Conservation (phyloP, 2,888 invertebrate species). For the Carabus problematicus region DNA sequence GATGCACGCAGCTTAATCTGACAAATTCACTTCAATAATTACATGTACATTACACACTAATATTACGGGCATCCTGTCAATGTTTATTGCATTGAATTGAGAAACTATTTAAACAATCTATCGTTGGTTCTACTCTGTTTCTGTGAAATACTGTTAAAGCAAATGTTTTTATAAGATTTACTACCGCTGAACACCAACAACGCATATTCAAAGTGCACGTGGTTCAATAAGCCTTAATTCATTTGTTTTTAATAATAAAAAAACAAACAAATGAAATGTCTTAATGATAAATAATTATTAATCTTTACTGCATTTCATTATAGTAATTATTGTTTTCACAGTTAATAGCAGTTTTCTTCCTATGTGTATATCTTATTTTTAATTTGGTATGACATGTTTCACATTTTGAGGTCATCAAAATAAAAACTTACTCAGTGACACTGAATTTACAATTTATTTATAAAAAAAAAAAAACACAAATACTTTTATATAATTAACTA, state of each 20-base stretch:
- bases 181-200: slow-evolving; percentile 23
- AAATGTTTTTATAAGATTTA: background rate
- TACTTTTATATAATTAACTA: no score
- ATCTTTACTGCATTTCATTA: background rate
- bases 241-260: slow-evolving; percentile 23
- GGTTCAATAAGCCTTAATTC: slow-evolving; percentile 20
- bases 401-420: background rate
- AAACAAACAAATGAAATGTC: slow-evolving; percentile 6
- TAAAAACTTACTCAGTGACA: slow-evolving; percentile 8
- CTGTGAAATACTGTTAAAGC: background rate
- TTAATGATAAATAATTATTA: slow-evolving; percentile 10
- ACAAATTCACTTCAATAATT: no score
- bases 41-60: no score
- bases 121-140: no score
- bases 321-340: background rate
- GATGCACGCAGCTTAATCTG: background rate
- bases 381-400: background rate
- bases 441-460: no score
- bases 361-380: background rate
- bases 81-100: no score
- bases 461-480: no score
- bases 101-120: no score
- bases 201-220: slow-evolving; percentile 28
- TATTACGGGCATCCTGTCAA: no score
- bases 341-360: slow-evolving; percentile 2